A percentile compares a stretch with the other conserved stretches of the same genome.
Evolutionary conservation across 2,888 invertebrate genomes (phyloP).

Genomic region (Trachelus iudaicus): DNA sequence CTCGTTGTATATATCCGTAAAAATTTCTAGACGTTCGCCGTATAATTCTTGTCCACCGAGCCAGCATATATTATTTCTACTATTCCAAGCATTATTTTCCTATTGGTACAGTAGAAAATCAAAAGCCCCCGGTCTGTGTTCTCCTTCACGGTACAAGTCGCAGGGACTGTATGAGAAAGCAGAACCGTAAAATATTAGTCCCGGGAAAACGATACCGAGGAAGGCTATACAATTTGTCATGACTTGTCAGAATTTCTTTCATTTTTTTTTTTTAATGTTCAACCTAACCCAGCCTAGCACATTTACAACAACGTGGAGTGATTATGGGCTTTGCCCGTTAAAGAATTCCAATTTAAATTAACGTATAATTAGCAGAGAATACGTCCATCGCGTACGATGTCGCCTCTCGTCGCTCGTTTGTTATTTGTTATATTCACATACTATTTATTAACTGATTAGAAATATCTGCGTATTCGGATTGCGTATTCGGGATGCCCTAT

Average conservation of each 20-base stretch:
- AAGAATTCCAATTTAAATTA: neutral
- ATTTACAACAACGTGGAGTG: neutral
- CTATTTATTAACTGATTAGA: neutral
- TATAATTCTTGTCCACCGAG: neutral
- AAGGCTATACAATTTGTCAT: conserved; percentile 46
- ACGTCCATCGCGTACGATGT: neutral
- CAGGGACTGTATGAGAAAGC: neutral
- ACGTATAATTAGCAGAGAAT: neutral
- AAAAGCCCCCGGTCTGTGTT: neutral
- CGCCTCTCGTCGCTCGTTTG: neutral
- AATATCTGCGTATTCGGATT: neutral
- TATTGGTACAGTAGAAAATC: neutral
- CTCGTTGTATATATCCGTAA: neutral
- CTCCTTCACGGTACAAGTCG: neutral
- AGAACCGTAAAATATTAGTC: neutral
- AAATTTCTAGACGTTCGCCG: neutral
- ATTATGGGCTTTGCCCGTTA: neutral
- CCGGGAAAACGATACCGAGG: neutral
- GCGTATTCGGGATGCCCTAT: neutral
- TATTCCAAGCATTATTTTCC: neutral
- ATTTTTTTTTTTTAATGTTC: neutral
- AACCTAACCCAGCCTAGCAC: neutral
- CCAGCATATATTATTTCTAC: neutral
- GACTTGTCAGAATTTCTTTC: conserved; percentile 41
- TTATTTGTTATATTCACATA: neutral